Base-by-base conservation (phyloP, 2,113 vertebrate genomes). In the Promerops cafer region DNA sequence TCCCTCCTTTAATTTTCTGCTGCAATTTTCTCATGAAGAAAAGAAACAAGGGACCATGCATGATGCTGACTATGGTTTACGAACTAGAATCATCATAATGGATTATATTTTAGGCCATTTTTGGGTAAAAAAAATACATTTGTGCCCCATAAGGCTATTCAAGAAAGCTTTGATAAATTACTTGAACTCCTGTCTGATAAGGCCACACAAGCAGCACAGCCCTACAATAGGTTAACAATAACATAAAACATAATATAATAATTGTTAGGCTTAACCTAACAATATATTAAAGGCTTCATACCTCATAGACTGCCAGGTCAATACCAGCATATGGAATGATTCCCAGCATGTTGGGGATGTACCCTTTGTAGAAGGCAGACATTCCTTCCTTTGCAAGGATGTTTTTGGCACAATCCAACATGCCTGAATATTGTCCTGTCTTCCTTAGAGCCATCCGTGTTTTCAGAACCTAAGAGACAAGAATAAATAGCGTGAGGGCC, bases 251-350 rank as follows among this genome's bases (percentile, higher is more conserved):
- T 40, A 53, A 68, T 27, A 69, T 10, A 54, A 2, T 37, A 35
- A 69, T 20, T 63, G 12, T 37, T 42, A 59, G 8, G 27, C 6
- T 59, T 52, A 65, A 82, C 5, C 28, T 45, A 82, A 59, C 23
- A 52, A 30, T 2, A 54, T 44, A 11, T 47, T 33, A 24, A 71
- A 52, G 27, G 71, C 24, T 23, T 60, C 98, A 95, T 95, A 99
- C 99, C 99, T 99, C 99, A 18, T 99, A 99, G 49, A 99, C 98
- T 2, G 99, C 99, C 72, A 99, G 97, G 97, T 99, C 99, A 33
- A 99, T 99, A 30, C 99, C 99, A 16, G 99, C 99, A 0, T 99
- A 99, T 0, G 99, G 99, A 94, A 99, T 99, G 97, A 99, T 99
- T 26, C 99, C 99, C 56, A 99, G 94, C 98, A 99, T 98, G 96